Base-by-base conservation (phyloP, 2,797 vertebrate species). In the Manis crassicaudata region DNA sequence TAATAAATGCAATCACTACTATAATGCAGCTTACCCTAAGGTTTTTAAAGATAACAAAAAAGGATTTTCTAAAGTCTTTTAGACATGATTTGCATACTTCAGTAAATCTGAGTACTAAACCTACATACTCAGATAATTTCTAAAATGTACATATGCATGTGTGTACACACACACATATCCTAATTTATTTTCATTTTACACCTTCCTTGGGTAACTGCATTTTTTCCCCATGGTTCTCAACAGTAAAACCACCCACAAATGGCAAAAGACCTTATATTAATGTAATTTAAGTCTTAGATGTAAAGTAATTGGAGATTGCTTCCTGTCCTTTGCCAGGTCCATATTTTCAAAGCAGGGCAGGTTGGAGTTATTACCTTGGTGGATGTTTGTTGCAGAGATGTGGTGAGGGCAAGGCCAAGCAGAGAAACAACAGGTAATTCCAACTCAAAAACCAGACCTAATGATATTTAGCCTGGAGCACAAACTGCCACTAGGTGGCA, bases 401-500 rank as follows among this genome's bases (percentile, higher is more conserved):
- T 40, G 21, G 17, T 40, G 18, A 94, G 29, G 11, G 43, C 35
- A 90, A 95, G 65, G 8, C 21, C 25, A 70, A 25, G 67, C 37
- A 88, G 62, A 60, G 67, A 90, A 96, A 72, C 43, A 72, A 35
- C 20, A 60, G 60, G 67, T 63, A 88, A 94, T 77, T 67, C 67
- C 76, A 90, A 88, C 46, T 63, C 25, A 23, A 32, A 82, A 77
- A 93, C 40, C n/a, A 18, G 23, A 9, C n/a, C n/a, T 75, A 58
- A 0, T 75, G 62, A 50, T 70, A 83, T 54, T 90, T 46, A 90
- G 77, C 35, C 21, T 90, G 52, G 21, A 84, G 50, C 32, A 96
- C 23, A 86, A 94, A 93, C 35, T 4, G 5, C 29, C 96, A 95
- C 76, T 84, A 94, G 68, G 56, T 96, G 90, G 80, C 76, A 96